phyloP scores from a whole-genome alignment of 1,140 invertebrate genomes.

The Magallana gigas region DNA sequence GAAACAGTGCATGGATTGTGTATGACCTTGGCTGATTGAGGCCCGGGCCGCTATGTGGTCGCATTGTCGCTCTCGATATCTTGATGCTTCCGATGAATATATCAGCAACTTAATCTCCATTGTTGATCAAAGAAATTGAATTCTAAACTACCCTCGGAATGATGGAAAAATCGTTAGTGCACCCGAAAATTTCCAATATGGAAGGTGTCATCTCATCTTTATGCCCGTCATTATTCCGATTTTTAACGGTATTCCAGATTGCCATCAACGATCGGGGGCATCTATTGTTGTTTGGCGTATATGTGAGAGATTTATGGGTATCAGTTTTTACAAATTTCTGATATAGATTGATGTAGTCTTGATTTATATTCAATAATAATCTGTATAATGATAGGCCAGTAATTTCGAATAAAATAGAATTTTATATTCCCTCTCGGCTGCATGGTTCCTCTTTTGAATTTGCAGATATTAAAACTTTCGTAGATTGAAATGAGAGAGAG shows the following conservation, averaged over 20 bases:
- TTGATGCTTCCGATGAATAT: neutral
- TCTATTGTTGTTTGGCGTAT: too few species aligned
- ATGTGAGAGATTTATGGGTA: too few species aligned
- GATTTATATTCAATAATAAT: too few species aligned
- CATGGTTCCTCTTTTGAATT: too few species aligned
- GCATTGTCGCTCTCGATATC: neutral
- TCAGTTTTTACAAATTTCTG: too few species aligned
- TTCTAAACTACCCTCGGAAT: neutral
- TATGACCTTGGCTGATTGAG: neutral
- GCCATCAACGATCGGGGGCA: neutral
- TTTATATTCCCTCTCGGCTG: too few species aligned
- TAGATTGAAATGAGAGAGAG: too few species aligned
- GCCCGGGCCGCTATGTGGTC: neutral
- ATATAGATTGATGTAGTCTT: too few species aligned
- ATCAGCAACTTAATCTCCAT: constrained; percentile 9
- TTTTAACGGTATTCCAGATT: neutral
- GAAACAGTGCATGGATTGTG: neutral
- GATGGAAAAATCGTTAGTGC: constrained; percentile 4
- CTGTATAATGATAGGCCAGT: too few species aligned
- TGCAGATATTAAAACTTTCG: too few species aligned
- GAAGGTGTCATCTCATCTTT: neutral
- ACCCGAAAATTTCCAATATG: neutral
- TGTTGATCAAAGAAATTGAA: constrained; percentile 20
- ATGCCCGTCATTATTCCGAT: neutral
- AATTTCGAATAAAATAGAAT: too few species aligned